Conservation (phyloP, 2,797 vertebrate genomes). For the Moxostoma hubbsi region DNA sequence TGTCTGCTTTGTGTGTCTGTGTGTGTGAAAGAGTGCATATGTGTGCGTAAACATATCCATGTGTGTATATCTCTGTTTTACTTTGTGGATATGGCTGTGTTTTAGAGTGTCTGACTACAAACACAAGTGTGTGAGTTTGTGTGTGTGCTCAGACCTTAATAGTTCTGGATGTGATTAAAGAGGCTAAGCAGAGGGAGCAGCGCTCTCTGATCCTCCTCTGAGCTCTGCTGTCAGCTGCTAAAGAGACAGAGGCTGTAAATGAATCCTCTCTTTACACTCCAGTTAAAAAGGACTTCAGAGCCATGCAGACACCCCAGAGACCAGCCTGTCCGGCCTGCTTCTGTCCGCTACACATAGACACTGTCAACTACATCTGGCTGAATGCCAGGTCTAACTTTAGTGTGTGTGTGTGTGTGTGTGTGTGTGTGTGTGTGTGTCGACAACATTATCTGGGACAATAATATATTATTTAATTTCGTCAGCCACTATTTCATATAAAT, state of each 20-base stretch:
- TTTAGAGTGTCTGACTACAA: not conserved
- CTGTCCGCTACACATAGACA: slow-evolving; percentile 1
- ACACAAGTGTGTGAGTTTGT: not conserved
- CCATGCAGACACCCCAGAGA: slow-evolving; percentile 17
- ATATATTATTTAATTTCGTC: not conserved
- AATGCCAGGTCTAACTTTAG: not conserved
- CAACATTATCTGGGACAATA: not conserved
- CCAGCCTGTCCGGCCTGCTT: slow-evolving; percentile 35
- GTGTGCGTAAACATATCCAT: not conserved
- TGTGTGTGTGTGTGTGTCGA: not conserved
- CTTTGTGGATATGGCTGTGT: not conserved
- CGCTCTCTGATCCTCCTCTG: slow-evolving; percentile 39
- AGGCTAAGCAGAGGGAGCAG: slow-evolving; percentile 7
- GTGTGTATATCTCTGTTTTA: not conserved
- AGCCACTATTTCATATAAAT: no score
- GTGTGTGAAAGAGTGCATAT: not conserved
- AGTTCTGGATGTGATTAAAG: slow-evolving; percentile 29
- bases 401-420: no score
- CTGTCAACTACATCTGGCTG: slow-evolving; percentile 20
- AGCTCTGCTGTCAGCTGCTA: slow-evolving; percentile 43
- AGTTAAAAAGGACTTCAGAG: slow-evolving; percentile 41
- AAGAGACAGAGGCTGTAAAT: slow-evolving; percentile 43
- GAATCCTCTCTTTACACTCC: slow-evolving; percentile 37
- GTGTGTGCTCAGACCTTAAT: slow-evolving; percentile 1
- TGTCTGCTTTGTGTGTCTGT: no score